Percentiles rank a stretch among this genome's conserved stretches.
Conservation (phyloP, 2,797 vertebrate species). For the Chiloscyllium punctatum region DNA sequence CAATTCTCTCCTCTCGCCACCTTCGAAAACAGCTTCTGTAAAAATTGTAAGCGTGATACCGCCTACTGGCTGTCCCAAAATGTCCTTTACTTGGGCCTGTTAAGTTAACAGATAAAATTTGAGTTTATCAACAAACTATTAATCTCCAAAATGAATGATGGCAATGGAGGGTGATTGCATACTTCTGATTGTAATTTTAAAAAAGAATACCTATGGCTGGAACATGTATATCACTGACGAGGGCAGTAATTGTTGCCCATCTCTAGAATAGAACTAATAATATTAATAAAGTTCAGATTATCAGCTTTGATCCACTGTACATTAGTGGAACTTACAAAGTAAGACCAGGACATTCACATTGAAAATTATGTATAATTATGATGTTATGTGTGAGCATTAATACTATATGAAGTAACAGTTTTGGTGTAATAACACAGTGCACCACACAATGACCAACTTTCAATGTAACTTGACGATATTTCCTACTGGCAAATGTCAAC, state of each 20-base stretch:
- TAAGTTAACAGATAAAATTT: constrained; percentile 13
- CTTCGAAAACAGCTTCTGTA: constrained; percentile 45
- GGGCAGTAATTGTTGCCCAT: no score
- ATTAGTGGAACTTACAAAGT: not conserved
- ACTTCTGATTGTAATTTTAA: not conserved
- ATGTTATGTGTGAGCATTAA: not conserved
- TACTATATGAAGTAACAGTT: not conserved
- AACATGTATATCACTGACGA: no score
- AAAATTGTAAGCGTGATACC: constrained; percentile 56
- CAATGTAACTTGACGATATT: not conserved
- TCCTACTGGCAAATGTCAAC: not conserved
- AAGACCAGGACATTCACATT: not conserved
- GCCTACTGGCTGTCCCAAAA: constrained; percentile 52
- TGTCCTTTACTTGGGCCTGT: constrained; percentile 80
- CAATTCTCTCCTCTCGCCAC: constrained; percentile 39
- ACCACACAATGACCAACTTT: not conserved
- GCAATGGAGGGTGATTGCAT: not conserved
- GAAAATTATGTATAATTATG: not conserved
- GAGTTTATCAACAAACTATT: not conserved
- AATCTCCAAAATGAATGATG: not conserved
- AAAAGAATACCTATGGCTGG: no score
- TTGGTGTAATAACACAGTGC: not conserved
- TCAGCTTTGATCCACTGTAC: not conserved
- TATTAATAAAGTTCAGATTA: not conserved
- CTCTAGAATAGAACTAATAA: no score